Base-by-base conservation (phyloP, 92 coral and sea anemone genomes). In the Hydrozoanthus gracilis region DNA sequence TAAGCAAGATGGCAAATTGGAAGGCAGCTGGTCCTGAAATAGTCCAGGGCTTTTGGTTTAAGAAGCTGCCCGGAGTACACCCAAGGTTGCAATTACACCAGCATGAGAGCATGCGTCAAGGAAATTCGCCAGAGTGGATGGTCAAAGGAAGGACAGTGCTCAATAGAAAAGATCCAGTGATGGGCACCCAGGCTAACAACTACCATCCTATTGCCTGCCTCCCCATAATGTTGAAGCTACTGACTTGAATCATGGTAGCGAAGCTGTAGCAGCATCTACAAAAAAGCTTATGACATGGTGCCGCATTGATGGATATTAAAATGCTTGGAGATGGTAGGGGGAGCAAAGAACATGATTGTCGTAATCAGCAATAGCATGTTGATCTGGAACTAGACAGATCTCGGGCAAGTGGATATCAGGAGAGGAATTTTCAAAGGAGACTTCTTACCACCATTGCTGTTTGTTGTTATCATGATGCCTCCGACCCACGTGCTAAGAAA, bases 1-100 rank as follows among this genome's bases (percentile, higher is more conserved):
- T 73, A 46, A 73, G 17, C 35, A 73, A 73, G 78, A 12, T 4
- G 50, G 78, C 49, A 73, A 73, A 73, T 46, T 35, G 78, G 78
- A 4, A 73, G 78, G 78, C 78, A 73, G 78, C 78, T 5, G 55
- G 78, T 46, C 78, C 51, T 73, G 74, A 69, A 7, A 0, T 2
- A 69, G 74, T 69, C 8, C 74, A 69, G 74, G 74, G 74, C 0
- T 69, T 1, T 15, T 69, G 74, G 74, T 69, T 44, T 69, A 69
- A 69, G 74, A 69, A 69, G 15, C 74, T 69, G 45, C 11, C 45
- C 0, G 78, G 20, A 73, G 1, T 73, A 35, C 55, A 73, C 78
- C 17, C 78, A 0, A 73, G 78, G 4, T 20, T 73, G 17, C 78
- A 73, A 73, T 4, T 7, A 20, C 17, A 35, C 78, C 17, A 2